Base-by-base conservation (phyloP, 2,888 invertebrate genomes). In the Anoplius nigerrimus region DNA sequence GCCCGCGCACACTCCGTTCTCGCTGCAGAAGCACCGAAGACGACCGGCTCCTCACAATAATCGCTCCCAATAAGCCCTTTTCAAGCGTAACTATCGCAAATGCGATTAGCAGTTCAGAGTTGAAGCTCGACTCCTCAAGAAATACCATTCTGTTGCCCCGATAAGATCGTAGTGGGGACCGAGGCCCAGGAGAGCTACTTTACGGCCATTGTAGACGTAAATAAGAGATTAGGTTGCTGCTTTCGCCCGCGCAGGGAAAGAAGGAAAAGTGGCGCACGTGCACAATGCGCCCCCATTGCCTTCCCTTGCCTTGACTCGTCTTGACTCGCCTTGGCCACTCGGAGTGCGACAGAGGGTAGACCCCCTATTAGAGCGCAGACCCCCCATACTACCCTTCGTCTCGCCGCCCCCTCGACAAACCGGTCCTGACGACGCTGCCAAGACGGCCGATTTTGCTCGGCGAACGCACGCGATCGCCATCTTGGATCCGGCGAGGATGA, bases 401-500 rank as follows among this genome's bases (percentile, higher is more conserved):
- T 16, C n/a, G 15, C 42, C 2, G 42, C n/a, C 69, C 57, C 58
- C 43, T 55, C 62, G 75, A 62, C n/a, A 74, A 80, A 80, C 80
- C 80, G 80, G 80, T 80, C 81, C 79, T 70, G 69, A 72, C 65
- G 72, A 24, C 21, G 62, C 54, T 69, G 74, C 56, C 22, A 57
- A 27, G 55, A 18, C 60, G 56, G 77, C 64, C 69, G 75, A 79
- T 79, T 79, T 79, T 76, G 71, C 80, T 71, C 74, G 72, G 76
- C 55, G 74, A 79, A 78, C 76, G 58, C 56, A 18, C 48, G 71
- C 72, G 68, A 55, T 64, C 75, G 80, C 79, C 79, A 80, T 80
- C 72, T 79, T 81, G 80, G 74, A 78, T 82, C 72, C 75, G 77
- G 56, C 67, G 58, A 43, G 63, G 67, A 77, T 86, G 86, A 86